phyloP scores from a whole-genome alignment of 2,888 invertebrate genomes.

The Limnephilus lunatus region DNA sequence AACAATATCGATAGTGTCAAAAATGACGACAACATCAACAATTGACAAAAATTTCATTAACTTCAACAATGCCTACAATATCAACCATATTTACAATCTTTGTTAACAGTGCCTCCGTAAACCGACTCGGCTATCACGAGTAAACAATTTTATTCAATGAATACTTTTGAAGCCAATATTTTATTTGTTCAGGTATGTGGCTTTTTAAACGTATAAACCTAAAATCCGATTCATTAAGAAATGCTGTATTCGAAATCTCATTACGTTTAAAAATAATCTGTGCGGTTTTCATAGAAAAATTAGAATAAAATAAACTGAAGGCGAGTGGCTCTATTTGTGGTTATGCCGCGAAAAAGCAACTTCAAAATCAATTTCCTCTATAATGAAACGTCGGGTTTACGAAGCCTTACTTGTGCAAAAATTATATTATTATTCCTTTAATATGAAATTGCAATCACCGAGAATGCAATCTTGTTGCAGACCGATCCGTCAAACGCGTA shows the following conservation, averaged over 20 bases:
- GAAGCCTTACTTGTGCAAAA: not conserved
- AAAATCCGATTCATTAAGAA: not conserved
- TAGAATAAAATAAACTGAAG: not conserved
- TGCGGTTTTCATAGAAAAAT: not conserved
- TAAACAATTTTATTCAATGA: not conserved
- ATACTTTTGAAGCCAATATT: not conserved
- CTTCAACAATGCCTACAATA: too few relatives aligned
- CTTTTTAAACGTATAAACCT: not conserved
- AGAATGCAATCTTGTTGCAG: not conserved
- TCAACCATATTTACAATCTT: too few relatives aligned
- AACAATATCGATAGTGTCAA: too few relatives aligned
- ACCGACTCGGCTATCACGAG: too few relatives aligned
- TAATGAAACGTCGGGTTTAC: not conserved
- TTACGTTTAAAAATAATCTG: not conserved
- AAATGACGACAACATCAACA: too few relatives aligned
- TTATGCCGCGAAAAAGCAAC: not conserved
- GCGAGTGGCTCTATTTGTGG: not conserved
- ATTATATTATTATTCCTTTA: too few relatives aligned
- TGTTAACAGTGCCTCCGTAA: too few relatives aligned
- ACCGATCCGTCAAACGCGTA: not conserved
- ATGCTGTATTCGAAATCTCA: not conserved
- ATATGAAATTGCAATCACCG: not conserved
- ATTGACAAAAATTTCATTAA: too few relatives aligned
- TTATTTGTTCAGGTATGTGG: not conserved
- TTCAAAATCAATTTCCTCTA: not conserved